Evolutionary conservation across 2,113 vertebrate genomes (phyloP).

Genomic region (Ciconia maguari): DNA sequence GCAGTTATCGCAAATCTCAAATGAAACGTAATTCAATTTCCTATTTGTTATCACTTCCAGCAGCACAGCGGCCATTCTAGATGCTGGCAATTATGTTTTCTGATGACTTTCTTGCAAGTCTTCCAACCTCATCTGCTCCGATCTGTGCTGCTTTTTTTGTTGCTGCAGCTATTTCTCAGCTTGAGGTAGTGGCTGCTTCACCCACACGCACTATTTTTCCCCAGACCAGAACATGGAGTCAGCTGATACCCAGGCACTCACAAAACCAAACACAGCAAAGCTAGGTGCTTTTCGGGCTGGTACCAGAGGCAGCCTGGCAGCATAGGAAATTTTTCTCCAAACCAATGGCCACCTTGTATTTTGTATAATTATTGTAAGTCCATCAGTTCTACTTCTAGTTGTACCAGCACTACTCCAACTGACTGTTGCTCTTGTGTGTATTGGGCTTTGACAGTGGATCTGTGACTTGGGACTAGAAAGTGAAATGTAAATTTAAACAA

Average conservation of each 20-base stretch:
- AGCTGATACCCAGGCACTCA: background rate
- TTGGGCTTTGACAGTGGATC: background rate
- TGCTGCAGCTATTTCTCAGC: background rate
- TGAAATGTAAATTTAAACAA: background rate
- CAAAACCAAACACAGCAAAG: background rate
- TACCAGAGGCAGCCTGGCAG: background rate
- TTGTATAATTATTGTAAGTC: background rate
- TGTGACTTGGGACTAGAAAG: background rate
- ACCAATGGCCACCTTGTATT: background rate
- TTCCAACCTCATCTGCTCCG: background rate
- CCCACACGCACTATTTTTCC: fast-evolving
- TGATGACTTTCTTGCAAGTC: background rate
- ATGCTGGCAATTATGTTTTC: background rate
- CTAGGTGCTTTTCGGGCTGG: background rate
- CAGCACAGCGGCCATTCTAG: background rate
- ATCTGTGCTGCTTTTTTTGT: background rate
- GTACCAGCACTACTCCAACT: background rate
- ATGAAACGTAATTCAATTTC: background rate
- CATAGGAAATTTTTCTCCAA: background rate
- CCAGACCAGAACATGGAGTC: background rate
- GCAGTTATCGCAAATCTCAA: background rate
- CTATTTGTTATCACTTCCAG: background rate
- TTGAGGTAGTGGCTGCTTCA: background rate
- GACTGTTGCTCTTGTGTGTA: background rate
- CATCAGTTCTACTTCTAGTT: background rate